Conservation (phyloP, 2,888 invertebrate species). For the Dioctria rufipes region DNA sequence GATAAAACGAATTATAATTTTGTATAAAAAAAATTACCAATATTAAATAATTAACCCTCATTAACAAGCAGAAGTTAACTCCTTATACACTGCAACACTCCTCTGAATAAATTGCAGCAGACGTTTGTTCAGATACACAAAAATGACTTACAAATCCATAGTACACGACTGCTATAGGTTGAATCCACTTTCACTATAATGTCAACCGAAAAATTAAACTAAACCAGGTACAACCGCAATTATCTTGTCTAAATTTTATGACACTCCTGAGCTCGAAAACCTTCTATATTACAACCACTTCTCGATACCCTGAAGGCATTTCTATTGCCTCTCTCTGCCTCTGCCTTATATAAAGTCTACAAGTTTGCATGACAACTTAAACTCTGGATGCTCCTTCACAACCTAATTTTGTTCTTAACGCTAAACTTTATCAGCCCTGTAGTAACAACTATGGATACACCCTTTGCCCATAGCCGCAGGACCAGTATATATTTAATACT, state of each 20-base stretch:
- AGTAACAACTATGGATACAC: background rate
- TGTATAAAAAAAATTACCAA: too few relatives aligned
- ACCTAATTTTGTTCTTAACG: conserved; percentile 32
- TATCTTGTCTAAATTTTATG: conserved; percentile 29
- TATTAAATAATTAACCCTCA: too few relatives aligned
- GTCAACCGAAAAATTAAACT: conserved; percentile 10
- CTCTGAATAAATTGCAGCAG: too few relatives aligned
- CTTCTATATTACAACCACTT: conserved; percentile 4
- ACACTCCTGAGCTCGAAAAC: conserved; percentile 12
- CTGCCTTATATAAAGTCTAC: background rate
- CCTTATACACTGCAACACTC: too few relatives aligned
- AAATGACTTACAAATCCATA: too few relatives aligned
- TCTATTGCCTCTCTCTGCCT: background rate
- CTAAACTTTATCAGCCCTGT: conserved; percentile 29
- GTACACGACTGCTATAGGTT: background rate
- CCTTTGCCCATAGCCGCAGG: background rate
- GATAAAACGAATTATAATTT: too few relatives aligned
- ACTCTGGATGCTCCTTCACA: conserved; percentile 18
- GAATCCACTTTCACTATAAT: conserved; percentile 22
- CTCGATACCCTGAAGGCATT: conserved; percentile 4
- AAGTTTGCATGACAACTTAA: conserved; percentile 41
- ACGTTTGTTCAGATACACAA: too few relatives aligned
- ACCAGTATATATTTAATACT: background rate
- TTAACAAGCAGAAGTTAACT: too few relatives aligned
- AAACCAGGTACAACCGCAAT: background rate